Base-by-base conservation (phyloP, 2,113 vertebrate species). In the Hemichromis elongatus region DNA sequence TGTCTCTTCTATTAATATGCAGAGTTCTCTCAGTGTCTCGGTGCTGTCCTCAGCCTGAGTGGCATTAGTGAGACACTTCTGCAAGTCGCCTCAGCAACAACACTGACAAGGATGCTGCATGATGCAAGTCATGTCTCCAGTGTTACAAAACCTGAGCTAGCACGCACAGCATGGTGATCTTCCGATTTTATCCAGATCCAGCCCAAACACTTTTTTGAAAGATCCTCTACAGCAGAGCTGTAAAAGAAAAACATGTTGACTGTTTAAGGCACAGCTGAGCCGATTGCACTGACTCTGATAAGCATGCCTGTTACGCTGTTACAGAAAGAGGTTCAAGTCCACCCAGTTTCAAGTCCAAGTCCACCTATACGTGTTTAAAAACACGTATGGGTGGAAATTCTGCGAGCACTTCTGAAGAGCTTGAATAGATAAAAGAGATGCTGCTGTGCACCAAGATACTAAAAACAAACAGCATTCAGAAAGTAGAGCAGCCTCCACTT, bases 81-180 rank as follows among this genome's bases (percentile, higher is more conserved):
- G 83, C 85, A 52, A 10, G 73, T 87, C 73, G 12, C 75, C 75
- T 75, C 85, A 47, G 85, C 70, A 91, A 87, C 90, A 40, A 40
- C 89, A 47, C 85, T 2, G 5, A 70, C 66, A 37, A 91, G 83
- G 84, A 88, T 45, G 84, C 26, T 6, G 81, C 59, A 19, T 92
- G 89, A 94, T 80, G 85, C 53, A 91, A 80, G 79, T n/a, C 42
- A 0, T 28, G 82, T 77, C 81, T 73, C 6, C 80, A 77, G 30
- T 7, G 82, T 77, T 52, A 4, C 16, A 4, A 33, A 79, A 33
- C 8, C 24, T 59, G 21, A 7, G 6, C 18, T 45, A 21, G 24
- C 52, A 16, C 56, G 28, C 5, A 2, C 57, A 24, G 26, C 45
- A 14, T 1, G 8, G 14, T 4, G 42, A 70, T 73, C 21, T 2